A percentile compares a stretch with the other conserved stretches of the same genome.
These are phyloP conservation scores for Caenorhabditis sulstoni DNA, from an alignment of 2,888 invertebrate genomes.

Conservation along the genomic window DNA sequence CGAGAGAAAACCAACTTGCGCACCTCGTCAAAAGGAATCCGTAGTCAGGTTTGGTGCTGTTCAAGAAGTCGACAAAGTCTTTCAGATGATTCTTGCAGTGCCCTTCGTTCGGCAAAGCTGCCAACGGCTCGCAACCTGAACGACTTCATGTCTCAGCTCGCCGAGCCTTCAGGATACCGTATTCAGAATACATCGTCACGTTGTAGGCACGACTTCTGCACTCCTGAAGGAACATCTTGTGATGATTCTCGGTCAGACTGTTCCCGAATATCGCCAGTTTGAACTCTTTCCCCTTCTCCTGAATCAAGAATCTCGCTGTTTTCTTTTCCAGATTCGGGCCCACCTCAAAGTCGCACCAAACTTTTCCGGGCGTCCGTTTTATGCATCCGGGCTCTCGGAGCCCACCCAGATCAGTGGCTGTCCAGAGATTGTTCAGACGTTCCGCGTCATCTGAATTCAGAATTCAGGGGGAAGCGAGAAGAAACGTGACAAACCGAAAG, in stretches of 20 bases:
- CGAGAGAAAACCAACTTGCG: neutral
- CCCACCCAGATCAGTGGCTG: conserved; percentile 14
- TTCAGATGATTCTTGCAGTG: conserved; percentile 32
- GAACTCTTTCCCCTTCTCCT: conserved; percentile 35
- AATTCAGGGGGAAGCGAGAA: neutral
- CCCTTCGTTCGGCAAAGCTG: conserved; percentile 22
- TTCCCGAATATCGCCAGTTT: conserved; percentile 58
- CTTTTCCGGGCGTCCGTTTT: conserved; percentile 16
- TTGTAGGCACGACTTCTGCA: conserved; percentile 30
- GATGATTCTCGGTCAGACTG: conserved; percentile 51
- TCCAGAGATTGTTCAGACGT: conserved; percentile 28
- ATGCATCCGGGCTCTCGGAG: conserved; percentile 32
- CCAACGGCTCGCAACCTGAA: conserved; percentile 32
- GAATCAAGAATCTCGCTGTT: too few relatives aligned
- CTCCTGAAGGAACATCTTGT: conserved; percentile 40
- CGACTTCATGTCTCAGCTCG: too few relatives aligned
- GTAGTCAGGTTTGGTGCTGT: conserved; percentile 35
- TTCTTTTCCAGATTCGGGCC: too few relatives aligned
- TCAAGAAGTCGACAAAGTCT: conserved; percentile 38
- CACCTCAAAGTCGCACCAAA: conserved; percentile 42
- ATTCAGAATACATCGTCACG: conserved; percentile 35
- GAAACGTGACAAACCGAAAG: conserved; percentile 9
- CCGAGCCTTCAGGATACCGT: too few relatives aligned
- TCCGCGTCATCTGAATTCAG: conserved; percentile 44
- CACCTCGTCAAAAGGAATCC: conserved; percentile 36